phyloP scores from a whole-genome alignment of 2,113 vertebrate genomes.

The Bufo bufo region DNA sequence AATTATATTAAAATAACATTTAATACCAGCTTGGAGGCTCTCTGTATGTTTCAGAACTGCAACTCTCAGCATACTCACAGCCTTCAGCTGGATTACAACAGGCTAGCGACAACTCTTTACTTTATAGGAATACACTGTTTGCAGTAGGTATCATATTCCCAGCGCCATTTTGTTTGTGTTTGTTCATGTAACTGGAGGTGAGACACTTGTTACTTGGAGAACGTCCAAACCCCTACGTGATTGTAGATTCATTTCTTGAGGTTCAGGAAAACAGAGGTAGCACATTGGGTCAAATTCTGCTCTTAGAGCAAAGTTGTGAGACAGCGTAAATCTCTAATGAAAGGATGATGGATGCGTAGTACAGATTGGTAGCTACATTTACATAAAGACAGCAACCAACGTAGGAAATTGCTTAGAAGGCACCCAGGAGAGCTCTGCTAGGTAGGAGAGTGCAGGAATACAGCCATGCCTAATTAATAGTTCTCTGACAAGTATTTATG shows the following conservation, averaged over 20 bases:
- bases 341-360: slow-evolving; percentile 30
- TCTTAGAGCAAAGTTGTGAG: not conserved
- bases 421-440: slow-evolving; percentile 30
- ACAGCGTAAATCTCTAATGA: slow-evolving; percentile 33
- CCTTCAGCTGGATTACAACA: not conserved
- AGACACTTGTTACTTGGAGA: slow-evolving; percentile 17
- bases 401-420: slow-evolving; percentile 34
- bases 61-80: not conserved
- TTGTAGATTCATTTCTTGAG: slow-evolving; percentile 19
- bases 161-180: slow-evolving; percentile 1
- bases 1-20: no score
- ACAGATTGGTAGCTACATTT: slow-evolving; percentile 2
- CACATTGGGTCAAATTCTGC: slow-evolving; percentile 36
- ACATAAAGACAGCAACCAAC: slow-evolving; percentile 36
- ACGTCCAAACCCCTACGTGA: slow-evolving; percentile 15
- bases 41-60: not conserved
- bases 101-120: no score
- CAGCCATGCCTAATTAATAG: slow-evolving; percentile 35
- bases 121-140: not conserved
- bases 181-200: not conserved
- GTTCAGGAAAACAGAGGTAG: slow-evolving; percentile 7
- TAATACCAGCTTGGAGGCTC: no score
- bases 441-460: not conserved
- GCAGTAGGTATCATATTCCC: not conserved
- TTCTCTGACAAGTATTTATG: slow-evolving; percentile 43